Evolutionary conservation across 2,797 vertebrate genomes (phyloP).

Genomic region (Rhinatrema bivittatum): DNA sequence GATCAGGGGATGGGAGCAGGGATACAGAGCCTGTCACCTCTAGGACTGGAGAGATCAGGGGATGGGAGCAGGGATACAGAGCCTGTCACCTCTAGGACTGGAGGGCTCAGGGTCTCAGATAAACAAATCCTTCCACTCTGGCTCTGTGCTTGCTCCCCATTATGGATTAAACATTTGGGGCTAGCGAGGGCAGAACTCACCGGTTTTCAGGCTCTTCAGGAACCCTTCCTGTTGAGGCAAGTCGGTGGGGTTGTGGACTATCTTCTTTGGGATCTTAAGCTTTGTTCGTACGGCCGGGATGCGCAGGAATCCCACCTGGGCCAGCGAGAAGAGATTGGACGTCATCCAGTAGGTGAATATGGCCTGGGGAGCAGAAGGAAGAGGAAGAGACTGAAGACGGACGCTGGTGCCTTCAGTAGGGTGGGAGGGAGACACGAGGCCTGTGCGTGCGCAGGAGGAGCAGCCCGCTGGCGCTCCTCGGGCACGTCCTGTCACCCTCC

Average conservation of each 20-base stretch:
- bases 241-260: constrained; percentile 44
- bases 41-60: too few species aligned
- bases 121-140: too few species aligned
- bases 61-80: too few species aligned
- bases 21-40: neutral
- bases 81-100: too few species aligned
- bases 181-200: too few species aligned
- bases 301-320: constrained; percentile 69
- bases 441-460: neutral
- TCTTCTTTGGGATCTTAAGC: constrained; percentile 61
- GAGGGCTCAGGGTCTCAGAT: too few species aligned
- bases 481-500: too few species aligned
- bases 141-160: too few species aligned
- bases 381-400: too few species aligned
- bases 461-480: too few species aligned
- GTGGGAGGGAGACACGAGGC: neutral
- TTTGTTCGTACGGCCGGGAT: constrained; percentile 55
- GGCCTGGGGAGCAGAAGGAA: constrained; percentile 45
- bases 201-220: constrained; percentile 60
- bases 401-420: neutral
- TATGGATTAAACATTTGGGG: too few species aligned
- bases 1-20: too few species aligned
- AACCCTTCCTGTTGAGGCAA: constrained; percentile 59
- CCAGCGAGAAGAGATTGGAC: constrained; percentile 77
- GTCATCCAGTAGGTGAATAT: constrained; percentile 84